Conservation (phyloP, 53 echinoderm and acorn worm genomes). For the Temnopleurus reevesii region DNA sequence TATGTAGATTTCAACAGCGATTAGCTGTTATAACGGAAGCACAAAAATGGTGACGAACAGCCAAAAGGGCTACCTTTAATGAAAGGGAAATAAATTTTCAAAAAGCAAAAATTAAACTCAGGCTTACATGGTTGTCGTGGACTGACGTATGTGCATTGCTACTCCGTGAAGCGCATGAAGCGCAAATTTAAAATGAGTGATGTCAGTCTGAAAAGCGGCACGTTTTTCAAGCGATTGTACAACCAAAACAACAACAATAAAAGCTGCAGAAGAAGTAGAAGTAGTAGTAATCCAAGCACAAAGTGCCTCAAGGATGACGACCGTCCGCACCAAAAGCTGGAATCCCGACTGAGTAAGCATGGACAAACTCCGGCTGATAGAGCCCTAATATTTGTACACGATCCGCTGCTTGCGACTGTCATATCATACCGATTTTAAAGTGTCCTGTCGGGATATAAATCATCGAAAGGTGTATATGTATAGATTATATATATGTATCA, state of each 20-base stretch:
- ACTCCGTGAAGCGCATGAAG: conserved; percentile 48
- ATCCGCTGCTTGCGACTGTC: conserved; percentile 49
- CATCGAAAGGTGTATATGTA: conserved; percentile 12
- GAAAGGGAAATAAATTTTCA: background rate
- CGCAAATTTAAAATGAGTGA: conserved; percentile 21
- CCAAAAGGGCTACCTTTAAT: background rate
- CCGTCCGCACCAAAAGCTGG: background rate
- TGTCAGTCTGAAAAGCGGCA: background rate
- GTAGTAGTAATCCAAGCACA: background rate
- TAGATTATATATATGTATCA: too few relatives aligned
- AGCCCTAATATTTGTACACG: conserved; percentile 53
- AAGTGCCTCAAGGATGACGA: background rate
- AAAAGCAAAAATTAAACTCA: background rate
- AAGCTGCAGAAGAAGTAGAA: background rate
- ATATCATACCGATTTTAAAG: conserved; percentile 53
- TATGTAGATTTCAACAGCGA: too few relatives aligned
- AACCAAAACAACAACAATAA: too few relatives aligned
- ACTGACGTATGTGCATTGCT: conserved; percentile 58
- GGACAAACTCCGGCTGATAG: conserved; percentile 32
- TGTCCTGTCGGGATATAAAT: conserved; percentile 37
- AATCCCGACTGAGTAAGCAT: conserved; percentile 47
- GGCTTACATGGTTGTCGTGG: conserved; percentile 50
- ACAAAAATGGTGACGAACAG: too few relatives aligned
- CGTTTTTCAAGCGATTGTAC: background rate
- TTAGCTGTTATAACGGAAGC: too few relatives aligned